phyloP scores from a whole-genome alignment of 2,797 vertebrate species.

The Platalea minor region DNA sequence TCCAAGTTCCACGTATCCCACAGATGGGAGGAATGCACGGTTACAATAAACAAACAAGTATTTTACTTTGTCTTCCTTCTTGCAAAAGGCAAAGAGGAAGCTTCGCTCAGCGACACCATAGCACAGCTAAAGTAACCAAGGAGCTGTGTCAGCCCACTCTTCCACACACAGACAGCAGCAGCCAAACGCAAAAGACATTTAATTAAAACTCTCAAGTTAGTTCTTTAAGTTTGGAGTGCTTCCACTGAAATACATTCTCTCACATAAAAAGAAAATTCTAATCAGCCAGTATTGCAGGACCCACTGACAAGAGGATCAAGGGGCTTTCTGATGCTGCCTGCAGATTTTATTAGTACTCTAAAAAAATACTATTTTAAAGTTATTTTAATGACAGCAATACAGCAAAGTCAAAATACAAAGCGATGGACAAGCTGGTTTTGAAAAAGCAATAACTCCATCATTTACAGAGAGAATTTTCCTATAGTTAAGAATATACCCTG shows the following conservation, averaged over 20 bases:
- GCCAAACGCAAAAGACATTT: not conserved
- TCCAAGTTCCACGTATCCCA: not conserved
- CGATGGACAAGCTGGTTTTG: not conserved
- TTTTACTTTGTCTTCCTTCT: not conserved
- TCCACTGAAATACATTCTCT: not conserved
- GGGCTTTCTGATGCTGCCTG: not conserved
- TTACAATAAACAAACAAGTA: not conserved
- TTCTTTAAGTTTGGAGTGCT: constrained; percentile 11
- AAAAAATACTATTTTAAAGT: not conserved
- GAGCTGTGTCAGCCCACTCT: not conserved
- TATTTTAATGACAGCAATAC: not conserved
- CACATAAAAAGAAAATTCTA: not conserved
- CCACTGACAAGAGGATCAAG: not conserved
- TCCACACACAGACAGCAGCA: not conserved
- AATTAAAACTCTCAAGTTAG: constrained; percentile 37
- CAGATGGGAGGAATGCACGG: not conserved
- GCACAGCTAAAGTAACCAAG: not conserved
- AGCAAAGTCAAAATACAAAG: not conserved
- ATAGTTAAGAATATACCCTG: not conserved
- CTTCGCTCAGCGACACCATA: not conserved
- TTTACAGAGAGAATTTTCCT: not conserved
- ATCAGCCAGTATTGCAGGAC: not conserved
- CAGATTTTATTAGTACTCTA: not conserved
- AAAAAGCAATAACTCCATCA: not conserved
- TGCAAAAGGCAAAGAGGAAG: not conserved